Evolutionary conservation across 2,113 vertebrate species (phyloP), one percentile per base, ranked within the genome.

Genomic region (Psophia crepitans): DNA sequence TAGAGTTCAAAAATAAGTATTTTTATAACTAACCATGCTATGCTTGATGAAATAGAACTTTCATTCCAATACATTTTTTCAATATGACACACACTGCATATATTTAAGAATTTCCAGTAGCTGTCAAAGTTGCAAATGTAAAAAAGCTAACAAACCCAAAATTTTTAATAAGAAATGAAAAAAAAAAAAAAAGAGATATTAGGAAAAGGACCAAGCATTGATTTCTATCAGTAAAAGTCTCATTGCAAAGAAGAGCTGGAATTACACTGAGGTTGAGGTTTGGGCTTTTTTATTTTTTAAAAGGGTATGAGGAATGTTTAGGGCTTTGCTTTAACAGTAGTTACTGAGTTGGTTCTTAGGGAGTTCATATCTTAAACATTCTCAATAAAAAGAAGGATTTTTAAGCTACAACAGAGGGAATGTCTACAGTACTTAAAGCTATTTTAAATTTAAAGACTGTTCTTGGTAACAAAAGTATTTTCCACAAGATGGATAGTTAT

Each of bases 1-100:
- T 74, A 75, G 69, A 84, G 56, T 93, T 96, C 53, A 96, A 95
- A 95, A 97, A 90, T 66, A 84, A 84, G 48, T 35, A 32, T 68
- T 86, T 95, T 75, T 71, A 20, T 48, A 84, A 90, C 73, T 90
- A 84, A 81, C 87, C 44, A 53, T 24, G 60, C 63, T 73, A 30
- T 30, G 84, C 53, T 86, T 92, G 44, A 68, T 79, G 77, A 63
- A 90, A 78, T 71, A 77, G 53, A 78, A 68, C 27, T 61, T 84
- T 90, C 46, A 66, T 90, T 70, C 60, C 35, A 39, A 53, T 64
- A 56, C 24, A 32, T 2, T 64, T 84, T 83, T 83, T 53, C 28
- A 64, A 3, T 28, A 49, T 27, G 26, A 68, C 41, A 60, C 28
- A 73, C 18, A 65, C 57, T 51, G n/a, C n/a, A 57, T 22, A 23